phyloP scores from a whole-genome alignment of 2,888 invertebrate genomes.

The Platycheirus rosarum region DNA sequence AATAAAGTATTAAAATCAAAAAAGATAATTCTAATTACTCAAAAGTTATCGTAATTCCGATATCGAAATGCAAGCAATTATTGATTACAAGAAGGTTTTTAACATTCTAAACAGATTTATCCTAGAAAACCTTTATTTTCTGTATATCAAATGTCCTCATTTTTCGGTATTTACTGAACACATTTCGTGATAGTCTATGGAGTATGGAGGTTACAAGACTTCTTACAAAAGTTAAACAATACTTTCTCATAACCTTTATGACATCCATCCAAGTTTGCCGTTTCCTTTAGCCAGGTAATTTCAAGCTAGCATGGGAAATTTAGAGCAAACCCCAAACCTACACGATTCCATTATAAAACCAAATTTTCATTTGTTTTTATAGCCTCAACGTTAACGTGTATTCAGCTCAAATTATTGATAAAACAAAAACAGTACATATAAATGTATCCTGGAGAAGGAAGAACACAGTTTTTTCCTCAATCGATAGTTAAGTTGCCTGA shows the following conservation, averaged over 20 bases:
- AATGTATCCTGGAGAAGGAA: not conserved
- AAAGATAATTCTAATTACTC: too few relatives aligned
- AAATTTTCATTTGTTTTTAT: conserved; percentile 29
- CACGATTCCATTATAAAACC: conserved; percentile 6
- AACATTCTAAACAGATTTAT: too few relatives aligned
- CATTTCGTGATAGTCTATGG: too few relatives aligned
- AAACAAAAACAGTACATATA: conserved; percentile 46
- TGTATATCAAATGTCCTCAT: too few relatives aligned
- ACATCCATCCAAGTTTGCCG: not conserved
- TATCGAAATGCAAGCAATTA: too few relatives aligned
- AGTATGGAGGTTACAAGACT: too few relatives aligned
- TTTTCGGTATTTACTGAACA: too few relatives aligned
- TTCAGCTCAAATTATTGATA: conserved; percentile 56
- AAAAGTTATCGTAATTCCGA: too few relatives aligned
- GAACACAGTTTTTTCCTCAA: conserved; percentile 3
- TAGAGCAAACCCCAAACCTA: not conserved
- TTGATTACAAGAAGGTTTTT: too few relatives aligned
- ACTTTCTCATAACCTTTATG: not conserved
- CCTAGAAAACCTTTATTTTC: too few relatives aligned
- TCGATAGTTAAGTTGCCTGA: conserved; percentile 9
- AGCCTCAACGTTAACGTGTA: conserved; percentile 4
- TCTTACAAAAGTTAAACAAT: too few relatives aligned
- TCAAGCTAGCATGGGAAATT: not conserved
- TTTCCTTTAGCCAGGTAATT: not conserved
- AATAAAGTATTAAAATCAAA: too few relatives aligned